Conservation (phyloP, 2,113 vertebrate species). For the Illadopsis cleaveri region DNA sequence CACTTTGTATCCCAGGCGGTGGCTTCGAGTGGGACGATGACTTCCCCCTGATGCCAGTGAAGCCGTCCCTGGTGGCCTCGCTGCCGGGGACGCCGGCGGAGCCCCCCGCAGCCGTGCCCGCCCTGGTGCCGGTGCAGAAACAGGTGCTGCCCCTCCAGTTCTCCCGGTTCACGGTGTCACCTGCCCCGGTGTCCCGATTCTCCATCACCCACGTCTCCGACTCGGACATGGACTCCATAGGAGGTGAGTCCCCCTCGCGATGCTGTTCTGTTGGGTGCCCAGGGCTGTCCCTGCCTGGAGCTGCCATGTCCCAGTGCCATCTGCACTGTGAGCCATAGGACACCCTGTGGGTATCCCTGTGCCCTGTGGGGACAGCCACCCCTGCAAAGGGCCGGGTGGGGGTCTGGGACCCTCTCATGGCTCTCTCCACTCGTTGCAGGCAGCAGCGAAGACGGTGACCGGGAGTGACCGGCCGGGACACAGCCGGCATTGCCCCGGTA, state of each 20-base stretch:
- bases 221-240: constrained; percentile 81
- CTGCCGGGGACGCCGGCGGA: neutral
- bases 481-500: neutral
- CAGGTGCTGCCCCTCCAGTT: constrained; percentile 68
- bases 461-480: constrained; percentile 53
- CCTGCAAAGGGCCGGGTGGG: rapidly evolving
- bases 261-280: neutral
- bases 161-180: constrained; percentile 92
- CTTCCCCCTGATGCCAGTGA: constrained; percentile 71
- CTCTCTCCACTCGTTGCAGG: constrained; percentile 34
- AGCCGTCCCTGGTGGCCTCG: constrained; percentile 67
- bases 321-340: rapidly evolving
- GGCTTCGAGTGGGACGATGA: constrained; percentile 76
- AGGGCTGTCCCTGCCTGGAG: neutral
- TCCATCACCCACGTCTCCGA: constrained; percentile 96
- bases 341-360: neutral
- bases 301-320: rapidly evolving
- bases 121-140: constrained; percentile 50
- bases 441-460: constrained; percentile 82
- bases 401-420: rapidly evolving
- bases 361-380: rapidly evolving
- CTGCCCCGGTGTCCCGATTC: constrained; percentile 86
- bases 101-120: constrained; percentile 10
- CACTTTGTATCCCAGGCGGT: constrained; percentile 57
- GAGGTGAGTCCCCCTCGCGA: constrained; percentile 75